Base-by-base conservation (phyloP, 2,113 vertebrate genomes). In the Periophthalmus modestus region DNA sequence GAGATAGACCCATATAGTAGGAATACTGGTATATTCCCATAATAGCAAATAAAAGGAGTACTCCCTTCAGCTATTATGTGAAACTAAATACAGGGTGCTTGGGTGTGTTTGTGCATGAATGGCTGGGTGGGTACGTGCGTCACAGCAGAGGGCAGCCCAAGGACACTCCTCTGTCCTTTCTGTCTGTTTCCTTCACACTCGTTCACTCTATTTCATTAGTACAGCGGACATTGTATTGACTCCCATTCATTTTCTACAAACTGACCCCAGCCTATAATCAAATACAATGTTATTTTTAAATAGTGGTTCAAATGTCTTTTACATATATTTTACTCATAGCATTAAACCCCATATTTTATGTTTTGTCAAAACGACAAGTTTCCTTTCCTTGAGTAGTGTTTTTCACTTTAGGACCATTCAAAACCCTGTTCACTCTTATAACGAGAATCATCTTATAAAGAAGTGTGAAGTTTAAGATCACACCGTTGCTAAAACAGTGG, bases 101-200 rank as follows among this genome's bases (percentile, higher is more conserved):
- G 57, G 72, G 74, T 28, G 23, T 63, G 75, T 33, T 59, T 58
- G 73, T 55, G 47, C 58, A 68, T 77, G 78, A 58, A 68, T 62
- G 62, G 34, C 62, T 65, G 74, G 67, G 79, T 75, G 74, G 47
- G 75, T 68, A 80, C 62, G 77, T 79, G 82, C 89, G 77, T 92
- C 88, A 91, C 77, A 82, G 85, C 87, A 18, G 88, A 93, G 92
- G 93, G 89, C 93, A 93, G 86, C 83, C 85, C 93, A 94, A 94
- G 93, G 93, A 92, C 91, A 91, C 82, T 92, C 85, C 78, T 84
- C 80, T 81, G 73, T 82, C 72, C 79, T 77, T 59, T 78, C 52
- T n/a, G 55, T 82, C 77, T 85, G 79, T 77, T 80, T 79, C 61
- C 28, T 75, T 77, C 66, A 67, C 69, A 59, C 70, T 75, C 72